Evolutionary conservation across 92 coral and sea anemone genomes (phyloP), one percentile per base, ranked within the genome.

Genomic region (Epizoanthus fatuus): DNA sequence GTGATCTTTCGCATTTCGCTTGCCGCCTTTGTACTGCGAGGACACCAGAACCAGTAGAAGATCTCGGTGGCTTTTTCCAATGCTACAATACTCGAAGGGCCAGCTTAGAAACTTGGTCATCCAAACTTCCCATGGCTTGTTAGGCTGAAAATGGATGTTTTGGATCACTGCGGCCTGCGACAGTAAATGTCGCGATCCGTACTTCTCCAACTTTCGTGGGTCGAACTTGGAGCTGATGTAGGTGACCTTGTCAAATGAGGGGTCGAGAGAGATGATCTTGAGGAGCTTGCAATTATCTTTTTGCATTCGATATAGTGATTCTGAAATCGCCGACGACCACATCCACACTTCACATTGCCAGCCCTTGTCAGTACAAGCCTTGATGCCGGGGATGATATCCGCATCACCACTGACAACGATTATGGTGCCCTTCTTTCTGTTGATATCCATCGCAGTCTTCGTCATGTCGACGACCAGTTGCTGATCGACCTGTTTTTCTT

Each of bases 331-430:
- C 6, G 45, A 3, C 3, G 69, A 63, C 69, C 69, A 32, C 71
- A 32, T 65, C 71, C 71, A 65, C n/a, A 65, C 71, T 37, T 65
- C 71, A 22, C 71, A 65, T 37, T 15, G 71, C 71, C 71, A 65
- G 49, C 19, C 45, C 14, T 42, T 39, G n/a, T 5, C 19, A 9
- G 12, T 65, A n/a, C 71, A 65, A 9, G 20, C 47, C 40, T 0
- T 2, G 19, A 65, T 35, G 47, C 71, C 40, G n/a, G 71, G 71
- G 29, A 65, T 65, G 20, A 65, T 65, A 65, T 37, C 71, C 10
- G 71, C 71, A 17, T 65, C 71, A 7, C 71, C 71, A 65, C 71
- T 65, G 10, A 65, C 71, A 65, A 65, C 9, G 10, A 37, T 37
- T 0, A 65, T 65, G 47, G 45, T 65, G 7, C 71, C 71, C 15